Conservation (phyloP, 2,113 vertebrate genomes). For the Cynopterus brachyotis region DNA sequence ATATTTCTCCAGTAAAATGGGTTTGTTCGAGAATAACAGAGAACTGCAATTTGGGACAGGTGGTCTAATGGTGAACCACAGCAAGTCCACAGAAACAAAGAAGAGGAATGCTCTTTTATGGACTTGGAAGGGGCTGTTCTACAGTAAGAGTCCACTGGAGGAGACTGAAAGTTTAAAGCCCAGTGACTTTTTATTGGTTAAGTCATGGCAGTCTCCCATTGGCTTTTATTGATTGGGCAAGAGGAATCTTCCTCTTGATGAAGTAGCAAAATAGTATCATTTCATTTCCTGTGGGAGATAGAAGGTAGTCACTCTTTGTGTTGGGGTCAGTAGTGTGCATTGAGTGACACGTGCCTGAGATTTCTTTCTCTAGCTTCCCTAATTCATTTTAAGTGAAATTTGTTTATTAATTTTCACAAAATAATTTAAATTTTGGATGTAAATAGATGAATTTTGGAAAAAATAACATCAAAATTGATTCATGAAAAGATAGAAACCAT, state of each 20-base stretch:
- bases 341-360: too few relatives aligned
- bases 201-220: not conserved
- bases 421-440: not conserved
- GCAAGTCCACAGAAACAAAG: not conserved
- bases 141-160: not conserved
- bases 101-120: not conserved
- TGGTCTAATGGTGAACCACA: not conserved
- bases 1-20: not conserved
- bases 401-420: not conserved
- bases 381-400: not conserved
- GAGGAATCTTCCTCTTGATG: not conserved
- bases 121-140: not conserved
- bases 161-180: not conserved
- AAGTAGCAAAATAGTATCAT: not conserved
- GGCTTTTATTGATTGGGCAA: not conserved
- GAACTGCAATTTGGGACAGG: not conserved
- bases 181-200: not conserved
- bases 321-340: not conserved
- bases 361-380: not conserved
- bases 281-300: not conserved
- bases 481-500: not conserved
- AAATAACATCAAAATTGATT: not conserved
- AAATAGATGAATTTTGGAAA: not conserved
- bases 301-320: not conserved
- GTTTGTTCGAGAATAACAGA: not conserved